A percentile compares a stretch with the other conserved stretches of the same genome.
These are phyloP conservation scores for Bucco capensis DNA, from an alignment of 2,113 vertebrate genomes.

Conservation along the genomic window DNA sequence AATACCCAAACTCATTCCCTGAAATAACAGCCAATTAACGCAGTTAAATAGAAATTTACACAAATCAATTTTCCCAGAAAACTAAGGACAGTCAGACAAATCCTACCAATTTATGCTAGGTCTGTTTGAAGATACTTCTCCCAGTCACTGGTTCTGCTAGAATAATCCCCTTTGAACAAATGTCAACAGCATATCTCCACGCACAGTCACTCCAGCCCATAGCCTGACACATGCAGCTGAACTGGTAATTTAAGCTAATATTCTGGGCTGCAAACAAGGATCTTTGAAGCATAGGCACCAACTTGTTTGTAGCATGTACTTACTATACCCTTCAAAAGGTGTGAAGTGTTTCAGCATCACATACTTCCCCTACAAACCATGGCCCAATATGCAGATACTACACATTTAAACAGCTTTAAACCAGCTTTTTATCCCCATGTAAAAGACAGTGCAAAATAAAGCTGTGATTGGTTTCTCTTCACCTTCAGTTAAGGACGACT, in stretches of 20 bases:
- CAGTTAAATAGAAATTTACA: not conserved
- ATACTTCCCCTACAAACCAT: not conserved
- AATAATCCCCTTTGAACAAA: not conserved
- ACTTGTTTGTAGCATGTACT: not conserved
- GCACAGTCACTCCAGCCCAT: not conserved
- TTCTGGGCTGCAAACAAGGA: not conserved
- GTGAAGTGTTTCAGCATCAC: not conserved
- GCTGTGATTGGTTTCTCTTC: not conserved
- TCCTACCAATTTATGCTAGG: not conserved
- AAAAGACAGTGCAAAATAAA: not conserved
- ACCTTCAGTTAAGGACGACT: not conserved
- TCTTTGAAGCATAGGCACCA: not conserved
- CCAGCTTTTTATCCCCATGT: not conserved
- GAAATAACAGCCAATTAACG: not conserved
- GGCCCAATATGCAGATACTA: not conserved
- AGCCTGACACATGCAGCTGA: accelerated
- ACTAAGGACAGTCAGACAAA: accelerated
- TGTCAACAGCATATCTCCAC: not conserved
- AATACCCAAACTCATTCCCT: not conserved
- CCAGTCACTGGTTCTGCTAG: not conserved
- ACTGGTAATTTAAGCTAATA: not conserved
- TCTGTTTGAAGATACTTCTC: not conserved
- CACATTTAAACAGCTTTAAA: not conserved
- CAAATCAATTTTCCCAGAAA: not conserved
- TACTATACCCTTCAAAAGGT: not conserved